Conservation (phyloP, 2,888 invertebrate species). For the Euclidia mi region DNA sequence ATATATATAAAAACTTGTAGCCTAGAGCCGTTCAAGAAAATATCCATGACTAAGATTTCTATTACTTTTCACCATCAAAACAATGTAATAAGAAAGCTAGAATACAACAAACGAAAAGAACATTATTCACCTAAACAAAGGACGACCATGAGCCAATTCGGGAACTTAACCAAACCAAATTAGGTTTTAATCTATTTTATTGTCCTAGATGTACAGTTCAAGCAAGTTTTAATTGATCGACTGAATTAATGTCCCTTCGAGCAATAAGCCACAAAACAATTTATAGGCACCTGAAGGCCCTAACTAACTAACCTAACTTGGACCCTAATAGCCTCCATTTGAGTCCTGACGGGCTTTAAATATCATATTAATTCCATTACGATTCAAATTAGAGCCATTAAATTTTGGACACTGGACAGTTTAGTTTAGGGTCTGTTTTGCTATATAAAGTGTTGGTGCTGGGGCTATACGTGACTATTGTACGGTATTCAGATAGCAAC, state of each 20-base stretch:
- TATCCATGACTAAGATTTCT: too few species aligned
- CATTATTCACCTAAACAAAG: conserved; percentile 6
- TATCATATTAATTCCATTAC: conserved; percentile 7
- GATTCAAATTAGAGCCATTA: not conserved
- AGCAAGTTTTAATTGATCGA: conserved; percentile 62
- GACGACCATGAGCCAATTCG: conserved; percentile 1
- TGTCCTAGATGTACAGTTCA: conserved; percentile 45
- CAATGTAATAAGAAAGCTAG: too few species aligned
- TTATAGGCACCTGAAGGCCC: conserved; percentile 31
- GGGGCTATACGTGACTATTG: not conserved
- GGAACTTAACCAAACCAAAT: conserved; percentile 46
- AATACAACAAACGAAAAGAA: conserved; percentile 17
- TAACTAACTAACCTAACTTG: too few species aligned
- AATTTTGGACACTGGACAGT: not conserved
- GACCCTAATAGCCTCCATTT: conserved; percentile 12
- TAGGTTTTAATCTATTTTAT: conserved; percentile 62
- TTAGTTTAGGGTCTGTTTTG: not conserved
- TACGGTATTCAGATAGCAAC: too few species aligned
- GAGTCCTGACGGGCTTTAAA: not conserved
- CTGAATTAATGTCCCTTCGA: conserved; percentile 36
- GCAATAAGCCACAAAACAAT: conserved; percentile 42
- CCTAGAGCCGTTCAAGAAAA: too few species aligned
- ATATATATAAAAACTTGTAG: too few species aligned
- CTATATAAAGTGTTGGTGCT: not conserved
- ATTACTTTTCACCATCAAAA: too few species aligned